Evolutionary conservation across 2,797 vertebrate genomes (phyloP).

Genomic region (Rhincodon typus): DNA sequence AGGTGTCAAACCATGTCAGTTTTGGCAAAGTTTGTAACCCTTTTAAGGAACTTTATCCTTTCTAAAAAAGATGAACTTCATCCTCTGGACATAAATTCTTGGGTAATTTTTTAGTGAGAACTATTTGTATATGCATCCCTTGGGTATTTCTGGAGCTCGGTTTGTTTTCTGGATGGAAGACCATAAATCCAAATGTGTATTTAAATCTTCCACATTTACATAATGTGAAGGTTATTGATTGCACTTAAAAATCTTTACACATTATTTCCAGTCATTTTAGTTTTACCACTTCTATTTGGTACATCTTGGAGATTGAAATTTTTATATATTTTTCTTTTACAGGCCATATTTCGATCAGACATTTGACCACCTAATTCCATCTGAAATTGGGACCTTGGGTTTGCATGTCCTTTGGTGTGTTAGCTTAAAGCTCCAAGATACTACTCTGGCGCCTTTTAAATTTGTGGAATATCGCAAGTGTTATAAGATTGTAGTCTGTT

Average conservation of each 20-base stretch:
- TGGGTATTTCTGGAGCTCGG: background rate
- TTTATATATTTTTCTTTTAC: background rate
- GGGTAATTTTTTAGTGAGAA: too few relatives aligned
- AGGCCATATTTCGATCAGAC: too few relatives aligned
- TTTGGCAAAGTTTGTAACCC: background rate
- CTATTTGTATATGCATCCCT: background rate
- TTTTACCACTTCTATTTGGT: background rate
- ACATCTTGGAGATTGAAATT: background rate
- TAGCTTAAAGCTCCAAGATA: background rate
- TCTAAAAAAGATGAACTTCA: too few relatives aligned
- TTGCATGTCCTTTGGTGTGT: background rate
- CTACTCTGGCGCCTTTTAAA: background rate
- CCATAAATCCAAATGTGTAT: background rate
- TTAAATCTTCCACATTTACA: background rate
- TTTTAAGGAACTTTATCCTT: background rate
- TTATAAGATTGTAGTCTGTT: background rate
- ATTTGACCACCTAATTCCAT: background rate
- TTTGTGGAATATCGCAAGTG: background rate
- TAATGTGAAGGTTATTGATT: background rate
- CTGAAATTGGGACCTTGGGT: background rate
- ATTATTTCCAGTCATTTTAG: background rate
- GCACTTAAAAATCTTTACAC: background rate
- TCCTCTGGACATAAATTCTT: background rate
- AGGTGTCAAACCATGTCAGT: conserved; percentile 44
- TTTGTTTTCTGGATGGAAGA: background rate